Evolutionary conservation across 2,113 vertebrate genomes (phyloP).

Genomic region (Galeopterus variegatus): DNA sequence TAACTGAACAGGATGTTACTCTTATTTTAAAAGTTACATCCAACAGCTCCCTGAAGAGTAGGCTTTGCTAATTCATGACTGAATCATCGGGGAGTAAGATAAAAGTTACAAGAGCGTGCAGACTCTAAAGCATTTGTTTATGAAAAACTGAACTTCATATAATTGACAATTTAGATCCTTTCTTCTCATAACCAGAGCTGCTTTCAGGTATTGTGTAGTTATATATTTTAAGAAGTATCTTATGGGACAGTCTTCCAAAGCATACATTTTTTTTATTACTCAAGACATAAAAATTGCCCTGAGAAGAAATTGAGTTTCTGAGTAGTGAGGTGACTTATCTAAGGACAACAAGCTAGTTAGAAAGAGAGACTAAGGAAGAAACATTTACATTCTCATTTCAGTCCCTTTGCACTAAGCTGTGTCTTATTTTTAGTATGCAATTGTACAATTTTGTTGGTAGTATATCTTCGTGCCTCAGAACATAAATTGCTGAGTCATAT

Average conservation of each 20-base stretch:
- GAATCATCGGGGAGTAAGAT: slow-evolving; percentile 70
- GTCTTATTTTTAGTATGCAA: not conserved
- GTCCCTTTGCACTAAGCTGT: not conserved
- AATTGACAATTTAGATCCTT: slow-evolving; percentile 1
- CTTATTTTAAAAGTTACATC: slow-evolving; percentile 79
- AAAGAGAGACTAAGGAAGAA: not conserved
- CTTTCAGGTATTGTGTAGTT: accelerated
- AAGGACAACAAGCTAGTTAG: not conserved
- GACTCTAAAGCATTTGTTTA: slow-evolving; percentile 30
- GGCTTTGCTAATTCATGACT: slow-evolving; percentile 63
- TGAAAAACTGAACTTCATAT: not conserved
- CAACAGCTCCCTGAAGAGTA: slow-evolving; percentile 54
- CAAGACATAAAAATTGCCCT: not conserved
- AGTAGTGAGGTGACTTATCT: not conserved
- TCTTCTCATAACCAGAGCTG: not conserved
- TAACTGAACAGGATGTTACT: slow-evolving; percentile 75
- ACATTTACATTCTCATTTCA: not conserved
- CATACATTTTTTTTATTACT: not conserved
- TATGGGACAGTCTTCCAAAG: not conserved
- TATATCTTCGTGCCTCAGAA: not conserved
- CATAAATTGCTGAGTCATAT: not conserved
- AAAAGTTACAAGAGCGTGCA: slow-evolving; percentile 49
- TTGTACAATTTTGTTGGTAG: not conserved
- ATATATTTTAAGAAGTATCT: slow-evolving; percentile 46
- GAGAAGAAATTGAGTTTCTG: not conserved